These are phyloP conservation scores for Chloroceryle amazona DNA, from an alignment of 2,797 vertebrate species.

Conservation along the genomic window DNA sequence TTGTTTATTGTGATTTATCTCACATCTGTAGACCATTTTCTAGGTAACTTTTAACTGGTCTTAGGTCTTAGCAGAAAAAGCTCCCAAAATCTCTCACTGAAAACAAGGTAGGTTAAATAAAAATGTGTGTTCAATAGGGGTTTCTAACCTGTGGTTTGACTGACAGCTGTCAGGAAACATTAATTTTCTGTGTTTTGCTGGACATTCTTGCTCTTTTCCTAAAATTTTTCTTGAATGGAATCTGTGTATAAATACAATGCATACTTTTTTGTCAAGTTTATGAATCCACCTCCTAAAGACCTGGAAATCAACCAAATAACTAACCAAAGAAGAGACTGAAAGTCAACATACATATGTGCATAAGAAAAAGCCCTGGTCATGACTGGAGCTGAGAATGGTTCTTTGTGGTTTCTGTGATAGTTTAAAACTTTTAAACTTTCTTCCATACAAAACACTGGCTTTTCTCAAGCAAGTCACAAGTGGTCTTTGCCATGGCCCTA, in stretches of 20 bases:
- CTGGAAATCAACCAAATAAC: background rate
- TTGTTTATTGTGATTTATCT: background rate
- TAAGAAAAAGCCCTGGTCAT: background rate
- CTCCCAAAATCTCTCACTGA: background rate
- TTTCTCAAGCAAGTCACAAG: background rate
- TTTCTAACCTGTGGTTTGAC: background rate
- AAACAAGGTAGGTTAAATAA: background rate
- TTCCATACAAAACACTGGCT: background rate
- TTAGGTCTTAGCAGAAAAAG: background rate
- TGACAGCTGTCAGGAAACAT: background rate
- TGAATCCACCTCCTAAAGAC: background rate
- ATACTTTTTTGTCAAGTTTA: background rate
- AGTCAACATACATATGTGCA: accelerated
- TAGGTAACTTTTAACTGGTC: background rate
- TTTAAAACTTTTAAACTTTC: background rate
- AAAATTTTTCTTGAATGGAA: background rate
- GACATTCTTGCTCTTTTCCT: background rate
- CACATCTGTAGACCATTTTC: background rate
- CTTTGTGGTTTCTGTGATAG: background rate
- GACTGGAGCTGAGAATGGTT: background rate
- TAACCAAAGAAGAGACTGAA: background rate
- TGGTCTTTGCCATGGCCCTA: background rate
- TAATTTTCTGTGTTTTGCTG: background rate
- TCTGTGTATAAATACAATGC: background rate
- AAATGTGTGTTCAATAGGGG: accelerated